Evolutionary conservation across 2,113 vertebrate genomes (phyloP), one percentile per base, ranked within the genome.

Genomic region (Prionailurus viverrinus): DNA sequence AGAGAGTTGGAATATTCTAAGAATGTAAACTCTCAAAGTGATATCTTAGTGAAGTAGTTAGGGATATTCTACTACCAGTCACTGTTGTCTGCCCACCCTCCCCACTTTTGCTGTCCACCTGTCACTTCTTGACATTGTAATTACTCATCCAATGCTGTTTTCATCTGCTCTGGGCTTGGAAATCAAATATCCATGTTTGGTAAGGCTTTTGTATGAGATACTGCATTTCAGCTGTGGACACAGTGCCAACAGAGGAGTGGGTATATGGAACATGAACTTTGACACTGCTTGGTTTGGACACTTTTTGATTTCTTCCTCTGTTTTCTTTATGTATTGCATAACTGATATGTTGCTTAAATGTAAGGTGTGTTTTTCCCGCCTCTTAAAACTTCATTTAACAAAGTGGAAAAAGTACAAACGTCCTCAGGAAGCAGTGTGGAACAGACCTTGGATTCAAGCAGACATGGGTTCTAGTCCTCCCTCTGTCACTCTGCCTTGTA

Each of bases 41-140:
- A 5, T 48, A 15, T 58, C 61, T 94, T 3, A 83, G 81, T 29
- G 89, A 53, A 58, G 18, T 25, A 3, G 51, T 83, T 36, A 5
- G 58, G 29, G 39, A 3, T 65, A 8, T 41, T 76, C 55, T 63
- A 2, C 39, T 33, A 16, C 10, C 61, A 39, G 19, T 71, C 80
- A 10, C 19, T 33, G 0, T 36, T 80, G 39, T 65, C 69, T 61
- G 61, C 21, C 9, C 23, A 23, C 31, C 11, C 21, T 3, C 23
- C 36, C 80, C 11, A n/a, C 87, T 88, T 93, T 89, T 66, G 66
- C 83, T 39, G 7, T 18, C 61, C 95, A 97, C 96, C 92, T 97
- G 90, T 97, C 39, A 41, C 41, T 95, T 71, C 89, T 86, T 92
- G 74, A 86, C 82, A n/a, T 87, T n/a, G 33, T 74, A 65, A 53